Conservation (phyloP, 2,888 invertebrate genomes). For the Tupiocoris notatus region DNA sequence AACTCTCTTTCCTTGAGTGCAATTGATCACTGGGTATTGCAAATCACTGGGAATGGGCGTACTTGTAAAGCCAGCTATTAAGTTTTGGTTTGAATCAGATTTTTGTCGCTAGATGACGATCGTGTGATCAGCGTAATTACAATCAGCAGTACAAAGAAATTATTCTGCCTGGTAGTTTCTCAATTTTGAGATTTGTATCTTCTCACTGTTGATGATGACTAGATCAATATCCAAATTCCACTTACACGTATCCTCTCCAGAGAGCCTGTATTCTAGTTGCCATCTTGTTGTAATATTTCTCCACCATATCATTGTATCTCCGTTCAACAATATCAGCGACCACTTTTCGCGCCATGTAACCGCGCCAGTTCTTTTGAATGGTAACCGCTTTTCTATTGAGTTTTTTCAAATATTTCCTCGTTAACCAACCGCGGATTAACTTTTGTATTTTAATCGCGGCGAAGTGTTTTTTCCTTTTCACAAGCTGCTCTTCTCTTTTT, state of each 20-base stretch:
- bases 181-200: too few relatives aligned
- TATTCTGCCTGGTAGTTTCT: too few relatives aligned
- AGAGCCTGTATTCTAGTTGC: constrained; percentile 34
- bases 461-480: constrained; percentile 9
- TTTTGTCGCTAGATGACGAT: too few relatives aligned
- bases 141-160: too few relatives aligned
- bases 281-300: constrained; percentile 20
- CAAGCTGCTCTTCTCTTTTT: constrained; percentile 14
- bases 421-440: constrained; percentile 29
- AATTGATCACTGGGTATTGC: too few relatives aligned
- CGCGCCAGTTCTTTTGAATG: constrained; percentile 32
- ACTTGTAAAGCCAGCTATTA: too few relatives aligned
- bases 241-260: constrained; percentile 33
- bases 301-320: constrained; percentile 21
- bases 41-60: too few relatives aligned
- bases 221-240: too few relatives aligned
- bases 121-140: too few relatives aligned
- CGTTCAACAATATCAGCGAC: constrained; percentile 16
- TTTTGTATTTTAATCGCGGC: constrained; percentile 36
- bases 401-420: constrained; percentile 18
- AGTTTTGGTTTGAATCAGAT: too few relatives aligned
- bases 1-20: too few relatives aligned
- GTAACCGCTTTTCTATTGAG: constrained; percentile 14
- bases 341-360: constrained; percentile 3
- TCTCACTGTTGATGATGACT: too few relatives aligned